These are phyloP conservation scores for Chondrosia reniformis DNA, from an alignment of 37 sponge, comb jelly and placozoan species.

Conservation along the genomic window DNA sequence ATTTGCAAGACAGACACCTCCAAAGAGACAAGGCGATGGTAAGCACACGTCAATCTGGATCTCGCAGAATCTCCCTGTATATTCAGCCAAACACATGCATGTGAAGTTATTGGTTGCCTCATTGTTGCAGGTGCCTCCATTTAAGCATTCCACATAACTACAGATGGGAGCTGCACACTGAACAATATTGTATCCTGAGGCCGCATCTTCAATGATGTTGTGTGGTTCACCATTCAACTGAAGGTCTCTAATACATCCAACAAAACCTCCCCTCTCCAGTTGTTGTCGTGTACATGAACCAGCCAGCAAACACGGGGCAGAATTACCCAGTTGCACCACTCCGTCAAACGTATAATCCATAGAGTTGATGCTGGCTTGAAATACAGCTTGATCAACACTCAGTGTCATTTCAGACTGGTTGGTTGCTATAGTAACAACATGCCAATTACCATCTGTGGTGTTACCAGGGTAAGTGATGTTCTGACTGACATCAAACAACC, in stretches of 20 bases:
- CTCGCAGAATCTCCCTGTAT: constrained; percentile 52
- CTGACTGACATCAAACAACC: constrained; percentile 14
- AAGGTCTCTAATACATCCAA: constrained; percentile 55
- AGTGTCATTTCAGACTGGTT: constrained; percentile 31
- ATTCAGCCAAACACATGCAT: constrained; percentile 51
- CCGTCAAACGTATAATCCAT: constrained; percentile 33
- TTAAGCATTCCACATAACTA: constrained; percentile 45
- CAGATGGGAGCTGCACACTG: constrained; percentile 42
- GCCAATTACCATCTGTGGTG: constrained; percentile 47
- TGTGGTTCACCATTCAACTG: constrained; percentile 12
- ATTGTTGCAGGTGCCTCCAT: constrained; percentile 51
- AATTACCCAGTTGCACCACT: constrained; percentile 36
- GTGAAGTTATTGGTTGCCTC: not conserved
- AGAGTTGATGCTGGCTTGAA: constrained; percentile 13
- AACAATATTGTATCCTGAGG: constrained; percentile 6
- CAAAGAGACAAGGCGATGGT: constrained; percentile 42
- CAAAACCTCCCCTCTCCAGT: constrained; percentile 15
- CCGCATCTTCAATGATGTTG: constrained; percentile 10
- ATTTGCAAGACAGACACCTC: constrained; percentile 39
- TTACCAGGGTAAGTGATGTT: constrained; percentile 48
- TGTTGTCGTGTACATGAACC: not conserved
- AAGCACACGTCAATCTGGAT: not conserved
- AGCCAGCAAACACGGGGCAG: too few relatives aligned
- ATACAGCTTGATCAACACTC: constrained; percentile 42
- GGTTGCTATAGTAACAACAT: constrained; percentile 31